These are phyloP conservation scores for Pantherophis guttatus DNA, from an alignment of 2,113 vertebrate species.

Conservation along the genomic window DNA sequence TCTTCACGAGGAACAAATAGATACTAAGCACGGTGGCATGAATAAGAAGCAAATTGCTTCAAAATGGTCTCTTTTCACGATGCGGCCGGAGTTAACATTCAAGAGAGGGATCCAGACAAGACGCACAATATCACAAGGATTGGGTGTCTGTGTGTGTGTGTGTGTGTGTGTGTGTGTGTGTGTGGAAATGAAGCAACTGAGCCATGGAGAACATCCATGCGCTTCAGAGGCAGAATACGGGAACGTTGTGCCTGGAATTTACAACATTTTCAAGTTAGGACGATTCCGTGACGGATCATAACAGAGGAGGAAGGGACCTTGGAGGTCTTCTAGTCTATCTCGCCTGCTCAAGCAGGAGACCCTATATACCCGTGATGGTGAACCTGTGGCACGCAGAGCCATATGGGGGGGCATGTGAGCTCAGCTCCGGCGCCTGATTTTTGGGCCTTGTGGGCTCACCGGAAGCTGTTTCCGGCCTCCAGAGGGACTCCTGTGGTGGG, in stretches of 20 bases:
- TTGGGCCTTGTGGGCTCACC: too few species aligned
- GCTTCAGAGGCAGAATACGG: not conserved
- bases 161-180: too few species aligned
- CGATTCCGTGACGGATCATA: not conserved
- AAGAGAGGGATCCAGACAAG: not conserved
- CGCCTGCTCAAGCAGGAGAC: too few species aligned
- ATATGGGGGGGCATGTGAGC: too few species aligned
- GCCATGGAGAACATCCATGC: not conserved
- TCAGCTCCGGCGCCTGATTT: too few species aligned
- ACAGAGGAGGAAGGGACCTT: not conserved
- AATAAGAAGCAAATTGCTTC: not conserved
- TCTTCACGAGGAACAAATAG: not conserved
- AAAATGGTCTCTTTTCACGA: not conserved
- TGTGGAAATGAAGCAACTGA: too few species aligned
- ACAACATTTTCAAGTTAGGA: not conserved
- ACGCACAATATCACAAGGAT: not conserved
- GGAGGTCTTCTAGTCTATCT: too few species aligned
- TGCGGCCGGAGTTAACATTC: not conserved
- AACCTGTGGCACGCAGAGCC: too few species aligned
- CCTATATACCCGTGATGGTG: too few species aligned
- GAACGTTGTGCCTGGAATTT: not conserved
- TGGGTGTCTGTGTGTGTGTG: too few species aligned
- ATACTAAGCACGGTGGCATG: not conserved
- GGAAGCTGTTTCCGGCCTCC: too few species aligned
- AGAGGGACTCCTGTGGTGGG: too few species aligned